A percentile compares a stretch with the other conserved stretches of the same genome.
Evolutionary conservation across 2,888 invertebrate genomes (phyloP).

Genomic region (Amiota minor): DNA sequence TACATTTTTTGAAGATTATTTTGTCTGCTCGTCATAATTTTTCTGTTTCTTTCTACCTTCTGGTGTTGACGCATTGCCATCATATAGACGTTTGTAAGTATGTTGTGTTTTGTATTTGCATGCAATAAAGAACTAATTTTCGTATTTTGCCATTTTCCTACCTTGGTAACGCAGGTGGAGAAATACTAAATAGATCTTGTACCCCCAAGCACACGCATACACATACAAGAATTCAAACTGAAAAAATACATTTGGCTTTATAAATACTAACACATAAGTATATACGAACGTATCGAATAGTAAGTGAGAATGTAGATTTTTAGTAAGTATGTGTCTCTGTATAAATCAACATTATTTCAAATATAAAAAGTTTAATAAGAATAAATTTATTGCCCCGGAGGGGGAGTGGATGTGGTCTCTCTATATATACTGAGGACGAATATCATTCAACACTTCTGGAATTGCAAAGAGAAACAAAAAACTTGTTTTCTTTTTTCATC

Average conservation of each 20-base stretch:
- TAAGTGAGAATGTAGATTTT: background rate
- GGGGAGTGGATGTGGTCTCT: background rate
- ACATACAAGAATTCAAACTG: background rate
- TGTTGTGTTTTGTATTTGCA: background rate
- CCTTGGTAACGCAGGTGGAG: background rate
- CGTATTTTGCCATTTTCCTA: background rate
- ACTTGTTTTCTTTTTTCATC: constrained; percentile 10
- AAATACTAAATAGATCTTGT: background rate
- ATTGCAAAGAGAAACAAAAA: constrained; percentile 14
- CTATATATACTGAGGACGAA: constrained; percentile 7
- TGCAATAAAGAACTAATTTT: constrained; percentile 6
- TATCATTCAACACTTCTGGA: constrained; percentile 27
- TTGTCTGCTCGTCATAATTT: no score
- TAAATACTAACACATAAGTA: background rate
- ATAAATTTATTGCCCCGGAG: constrained; percentile 16
- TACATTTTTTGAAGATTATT: no score
- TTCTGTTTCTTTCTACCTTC: no score
- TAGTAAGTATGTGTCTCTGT: constrained; percentile 25
- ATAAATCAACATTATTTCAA: constrained; percentile 22
- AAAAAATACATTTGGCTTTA: background rate
- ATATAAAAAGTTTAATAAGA: constrained; percentile 19
- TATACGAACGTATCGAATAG: background rate
- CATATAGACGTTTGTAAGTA: no score
- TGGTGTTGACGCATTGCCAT: no score
- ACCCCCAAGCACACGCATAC: background rate